Conservation (phyloP, 2,113 vertebrate genomes). For the Corvus hawaiiensis region DNA sequence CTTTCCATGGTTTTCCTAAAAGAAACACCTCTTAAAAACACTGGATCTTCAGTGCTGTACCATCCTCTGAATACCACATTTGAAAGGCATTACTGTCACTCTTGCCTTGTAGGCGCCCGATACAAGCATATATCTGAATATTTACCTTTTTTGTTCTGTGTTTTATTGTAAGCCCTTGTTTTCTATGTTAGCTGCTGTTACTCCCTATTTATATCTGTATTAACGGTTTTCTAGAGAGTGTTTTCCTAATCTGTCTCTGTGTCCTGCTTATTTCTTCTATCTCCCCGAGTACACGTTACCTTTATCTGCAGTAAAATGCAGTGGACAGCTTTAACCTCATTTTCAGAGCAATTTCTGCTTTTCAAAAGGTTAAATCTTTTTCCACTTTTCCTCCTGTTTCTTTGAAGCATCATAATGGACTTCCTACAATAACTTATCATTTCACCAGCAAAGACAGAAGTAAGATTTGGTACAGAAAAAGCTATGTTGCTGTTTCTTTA, state of each 20-base stretch:
- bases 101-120: not conserved
- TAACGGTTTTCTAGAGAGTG: not conserved
- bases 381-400: not conserved
- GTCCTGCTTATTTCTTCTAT: not conserved
- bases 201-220: not conserved
- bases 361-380: not conserved
- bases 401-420: not conserved
- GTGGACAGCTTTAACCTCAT: not conserved
- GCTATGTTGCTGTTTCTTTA: not conserved
- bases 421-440: not conserved
- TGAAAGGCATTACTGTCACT: not conserved
- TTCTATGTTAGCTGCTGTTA: not conserved
- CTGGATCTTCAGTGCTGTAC: not conserved
- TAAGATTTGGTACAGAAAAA: not conserved
- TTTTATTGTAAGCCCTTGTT: not conserved
- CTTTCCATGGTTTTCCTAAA: not conserved
- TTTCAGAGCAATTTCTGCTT: slow-evolving; percentile 6
- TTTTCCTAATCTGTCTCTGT: not conserved
- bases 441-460: not conserved
- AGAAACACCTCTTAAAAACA: not conserved
- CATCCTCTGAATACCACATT: not conserved
- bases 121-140: not conserved
- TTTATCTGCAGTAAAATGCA: not conserved
- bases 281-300: not conserved
- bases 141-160: not conserved